Evolutionary conservation across 2,797 vertebrate species (phyloP).

Genomic region (Eupleurogrammus muticus): DNA sequence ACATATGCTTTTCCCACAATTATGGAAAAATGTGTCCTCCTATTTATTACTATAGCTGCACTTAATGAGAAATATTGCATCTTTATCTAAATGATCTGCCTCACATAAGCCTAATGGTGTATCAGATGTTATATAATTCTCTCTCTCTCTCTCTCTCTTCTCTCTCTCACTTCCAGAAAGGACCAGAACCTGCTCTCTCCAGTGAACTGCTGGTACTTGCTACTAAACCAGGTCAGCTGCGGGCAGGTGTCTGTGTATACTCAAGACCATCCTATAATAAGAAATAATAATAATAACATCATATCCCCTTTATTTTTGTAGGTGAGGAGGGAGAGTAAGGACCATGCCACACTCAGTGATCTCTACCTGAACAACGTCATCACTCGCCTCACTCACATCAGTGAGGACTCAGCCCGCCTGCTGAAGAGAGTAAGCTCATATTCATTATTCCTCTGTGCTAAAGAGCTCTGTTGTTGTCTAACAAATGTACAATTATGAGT

Average conservation of each 20-base stretch:
- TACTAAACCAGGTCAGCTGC: slow-evolving; percentile 89
- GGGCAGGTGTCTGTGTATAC: neutral
- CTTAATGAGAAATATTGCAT: too few species aligned
- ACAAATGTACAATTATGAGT: too few species aligned
- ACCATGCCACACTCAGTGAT: slow-evolving; percentile 96
- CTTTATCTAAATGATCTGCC: too few species aligned
- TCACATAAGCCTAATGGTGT: neutral
- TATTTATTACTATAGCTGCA: too few species aligned
- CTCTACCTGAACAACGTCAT: slow-evolving; percentile 99
- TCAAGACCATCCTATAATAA: neutral
- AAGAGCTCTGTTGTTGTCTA: neutral
- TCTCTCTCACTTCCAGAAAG: slow-evolving; percentile 86
- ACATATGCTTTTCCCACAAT: too few species aligned
- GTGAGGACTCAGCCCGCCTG: slow-evolving; percentile 96
- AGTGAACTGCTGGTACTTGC: slow-evolving; percentile 98
- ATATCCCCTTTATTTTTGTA: slow-evolving; percentile 31
- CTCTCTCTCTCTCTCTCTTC: neutral
- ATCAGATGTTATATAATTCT: neutral
- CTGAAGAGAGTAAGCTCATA: slow-evolving; percentile 99
- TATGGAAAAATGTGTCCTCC: too few species aligned
- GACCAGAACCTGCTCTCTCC: slow-evolving; percentile 98
- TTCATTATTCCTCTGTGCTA: neutral
- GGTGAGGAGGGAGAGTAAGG: slow-evolving; percentile 97
- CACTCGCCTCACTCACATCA: slow-evolving; percentile 96
- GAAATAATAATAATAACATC: too few species aligned